Conservation (phyloP, 2,888 invertebrate genomes). For the Dastarcus helophoroides region DNA sequence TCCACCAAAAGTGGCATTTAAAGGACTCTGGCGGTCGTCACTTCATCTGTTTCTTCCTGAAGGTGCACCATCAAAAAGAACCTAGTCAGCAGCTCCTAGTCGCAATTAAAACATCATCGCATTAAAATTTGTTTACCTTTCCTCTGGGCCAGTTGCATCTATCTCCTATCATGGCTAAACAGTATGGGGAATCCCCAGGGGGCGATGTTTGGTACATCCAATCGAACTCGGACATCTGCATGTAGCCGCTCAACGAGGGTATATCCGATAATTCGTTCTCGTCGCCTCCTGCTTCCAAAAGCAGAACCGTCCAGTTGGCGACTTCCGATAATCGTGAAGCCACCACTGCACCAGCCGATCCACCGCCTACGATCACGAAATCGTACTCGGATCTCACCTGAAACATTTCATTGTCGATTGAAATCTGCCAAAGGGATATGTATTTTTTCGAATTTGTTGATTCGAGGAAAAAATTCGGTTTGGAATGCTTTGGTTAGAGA, state of each 20-base stretch:
- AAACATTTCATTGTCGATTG: too few relatives aligned
- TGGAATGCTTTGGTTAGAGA: too few relatives aligned
- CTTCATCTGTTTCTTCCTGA: too few relatives aligned
- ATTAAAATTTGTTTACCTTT: slow-evolving; percentile 50
- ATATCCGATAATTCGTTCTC: slow-evolving; percentile 84
- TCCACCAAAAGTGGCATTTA: too few relatives aligned
- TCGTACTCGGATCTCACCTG: slow-evolving; percentile 72
- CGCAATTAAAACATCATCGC: background rate
- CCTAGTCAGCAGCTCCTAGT: too few relatives aligned
- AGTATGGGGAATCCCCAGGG: slow-evolving; percentile 64
- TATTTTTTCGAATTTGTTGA: too few relatives aligned
- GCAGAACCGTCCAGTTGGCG: slow-evolving; percentile 68
- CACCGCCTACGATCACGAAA: slow-evolving; percentile 77
- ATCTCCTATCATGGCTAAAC: slow-evolving; percentile 77
- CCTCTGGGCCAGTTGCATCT: slow-evolving; percentile 89
- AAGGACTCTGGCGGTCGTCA: too few relatives aligned
- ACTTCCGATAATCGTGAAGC: slow-evolving; percentile 75
- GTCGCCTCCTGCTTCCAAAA: slow-evolving; percentile 79
- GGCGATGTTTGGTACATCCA: slow-evolving; percentile 88
- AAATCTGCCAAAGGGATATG: too few relatives aligned
- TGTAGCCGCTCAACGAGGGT: slow-evolving; percentile 72
- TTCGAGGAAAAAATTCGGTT: too few relatives aligned
- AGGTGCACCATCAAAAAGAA: too few relatives aligned
- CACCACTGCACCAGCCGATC: slow-evolving; percentile 81
- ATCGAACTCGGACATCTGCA: slow-evolving; percentile 76